Base-by-base conservation (phyloP, 1,140 invertebrate genomes). In the Magallana angulata region DNA sequence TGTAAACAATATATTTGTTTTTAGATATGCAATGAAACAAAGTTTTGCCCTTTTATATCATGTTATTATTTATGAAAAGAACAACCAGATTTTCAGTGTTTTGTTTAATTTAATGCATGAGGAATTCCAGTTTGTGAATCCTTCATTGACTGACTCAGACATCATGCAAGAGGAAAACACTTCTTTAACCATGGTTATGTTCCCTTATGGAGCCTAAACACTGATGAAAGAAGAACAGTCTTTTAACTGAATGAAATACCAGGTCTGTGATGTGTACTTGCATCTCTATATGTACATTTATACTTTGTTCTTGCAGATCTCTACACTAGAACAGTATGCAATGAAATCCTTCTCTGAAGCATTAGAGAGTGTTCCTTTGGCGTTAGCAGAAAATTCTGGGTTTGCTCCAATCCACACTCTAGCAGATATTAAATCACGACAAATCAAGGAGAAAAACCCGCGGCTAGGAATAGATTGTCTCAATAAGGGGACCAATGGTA, bases 331-430 rank as follows among this genome's bases (percentile, higher is more conserved):
- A 94, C 99, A 99, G 95, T 99, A 99, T 95, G 98, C 99, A 0
- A 99, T 98, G 96, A 96, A 98, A 89, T 97, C 97, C 1, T 99
- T 99, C 94, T 97, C 98, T 36, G 98, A 99, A 95, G 99, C 99
- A 1, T 95, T 99, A 18, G 99, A 99, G 95, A 96, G 96, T 76
- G 97, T 99, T 92, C 99, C 99, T 4, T 95, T 99, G 92, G 98
- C 99, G 0, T 95, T 99, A 57, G 98, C 99, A 14, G 99, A 99
- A 95, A 99, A 99, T 95, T 97, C 98, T 92, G 99, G 99, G 64
- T 95, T 99, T 6, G 97, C 98, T 57, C 97, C 99, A 0, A 98
- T 99, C 88, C 97, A 99, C 91, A 97, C 98, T 0, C 94, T 99
- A 62, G 98, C 98, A 9, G 97, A 99, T 91, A 96, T 99, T 18